Percentiles rank a stretch among this genome's conserved stretches.
phyloP scores from a whole-genome alignment of 2,113 vertebrate genomes.

The Chionomys nivalis region DNA sequence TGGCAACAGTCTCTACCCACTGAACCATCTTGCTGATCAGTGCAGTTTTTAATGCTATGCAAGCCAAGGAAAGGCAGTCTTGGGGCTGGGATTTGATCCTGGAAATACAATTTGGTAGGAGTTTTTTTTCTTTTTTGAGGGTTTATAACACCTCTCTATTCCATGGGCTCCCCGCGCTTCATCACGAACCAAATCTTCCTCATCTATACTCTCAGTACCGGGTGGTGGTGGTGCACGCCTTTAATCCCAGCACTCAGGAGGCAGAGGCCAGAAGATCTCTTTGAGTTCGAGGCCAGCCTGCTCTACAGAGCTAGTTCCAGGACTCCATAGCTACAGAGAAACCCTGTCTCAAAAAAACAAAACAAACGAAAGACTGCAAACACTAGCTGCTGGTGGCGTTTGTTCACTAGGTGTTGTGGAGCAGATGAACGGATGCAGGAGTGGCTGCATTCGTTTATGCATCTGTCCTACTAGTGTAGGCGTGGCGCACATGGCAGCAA shows the following conservation, averaged over 20 bases:
- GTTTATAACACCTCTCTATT: neutral
- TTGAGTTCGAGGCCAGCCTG: too few relatives aligned
- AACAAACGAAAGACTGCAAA: neutral
- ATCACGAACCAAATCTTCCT: constrained; percentile 1
- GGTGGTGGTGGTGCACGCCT: too few relatives aligned
- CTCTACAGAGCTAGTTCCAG: too few relatives aligned
- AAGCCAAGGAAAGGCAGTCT: constrained; percentile 3
- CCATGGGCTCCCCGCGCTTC: neutral
- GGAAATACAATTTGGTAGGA: neutral
- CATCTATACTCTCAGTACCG: neutral
- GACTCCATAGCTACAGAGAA: too few relatives aligned
- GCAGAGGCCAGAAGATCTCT: too few relatives aligned
- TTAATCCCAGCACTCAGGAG: too few relatives aligned
- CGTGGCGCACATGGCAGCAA: constrained; percentile 27
- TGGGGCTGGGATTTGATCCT: neutral
- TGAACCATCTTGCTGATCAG: neutral
- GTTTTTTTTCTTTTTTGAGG: neutral
- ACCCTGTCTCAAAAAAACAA: too few relatives aligned
- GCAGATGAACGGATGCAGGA: neutral
- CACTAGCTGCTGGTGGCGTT: neutral
- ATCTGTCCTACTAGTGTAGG: constrained; percentile 40
- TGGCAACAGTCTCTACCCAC: neutral
- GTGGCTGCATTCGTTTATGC: neutral
- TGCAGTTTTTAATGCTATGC: neutral
- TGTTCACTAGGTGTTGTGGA: constrained; percentile 25